Conservation (phyloP, 2,797 vertebrate species). For the Platalea minor region DNA sequence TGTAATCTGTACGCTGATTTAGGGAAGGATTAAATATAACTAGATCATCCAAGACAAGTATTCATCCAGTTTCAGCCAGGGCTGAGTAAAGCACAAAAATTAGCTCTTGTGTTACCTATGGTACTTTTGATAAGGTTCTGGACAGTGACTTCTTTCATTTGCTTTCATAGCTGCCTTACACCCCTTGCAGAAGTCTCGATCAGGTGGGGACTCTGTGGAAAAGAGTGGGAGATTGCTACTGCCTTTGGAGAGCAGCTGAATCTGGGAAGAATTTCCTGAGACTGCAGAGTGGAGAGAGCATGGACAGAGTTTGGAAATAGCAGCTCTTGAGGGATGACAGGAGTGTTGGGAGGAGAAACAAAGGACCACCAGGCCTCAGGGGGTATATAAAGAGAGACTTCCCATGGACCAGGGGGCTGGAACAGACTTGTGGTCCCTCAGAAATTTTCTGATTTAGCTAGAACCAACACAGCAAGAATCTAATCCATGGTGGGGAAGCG, state of each 20-base stretch:
- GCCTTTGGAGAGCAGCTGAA: not conserved
- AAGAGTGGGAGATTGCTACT: not conserved
- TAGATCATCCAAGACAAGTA: not conserved
- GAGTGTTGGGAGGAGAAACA: not conserved
- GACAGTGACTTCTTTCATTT: not conserved
- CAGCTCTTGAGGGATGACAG: not conserved
- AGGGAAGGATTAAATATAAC: not conserved
- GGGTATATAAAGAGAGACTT: not conserved
- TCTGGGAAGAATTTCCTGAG: not conserved
- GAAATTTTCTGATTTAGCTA: not conserved
- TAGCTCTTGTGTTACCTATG: not conserved
- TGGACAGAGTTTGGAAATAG: not conserved
- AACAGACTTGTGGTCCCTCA: not conserved
- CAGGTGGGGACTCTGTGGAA: not conserved
- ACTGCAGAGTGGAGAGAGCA: not conserved
- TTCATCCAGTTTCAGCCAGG: not conserved
- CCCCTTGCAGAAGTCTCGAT: not conserved
- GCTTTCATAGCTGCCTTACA: not conserved
- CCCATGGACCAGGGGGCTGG: not conserved
- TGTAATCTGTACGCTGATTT: not conserved
- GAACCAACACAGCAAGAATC: not conserved
- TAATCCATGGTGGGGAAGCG: fast-evolving
- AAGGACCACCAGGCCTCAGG: not conserved
- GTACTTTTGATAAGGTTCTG: not conserved
- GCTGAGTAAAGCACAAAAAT: not conserved